Base-by-base conservation (phyloP, 2,113 vertebrate genomes). In the Furnarius figulus region DNA sequence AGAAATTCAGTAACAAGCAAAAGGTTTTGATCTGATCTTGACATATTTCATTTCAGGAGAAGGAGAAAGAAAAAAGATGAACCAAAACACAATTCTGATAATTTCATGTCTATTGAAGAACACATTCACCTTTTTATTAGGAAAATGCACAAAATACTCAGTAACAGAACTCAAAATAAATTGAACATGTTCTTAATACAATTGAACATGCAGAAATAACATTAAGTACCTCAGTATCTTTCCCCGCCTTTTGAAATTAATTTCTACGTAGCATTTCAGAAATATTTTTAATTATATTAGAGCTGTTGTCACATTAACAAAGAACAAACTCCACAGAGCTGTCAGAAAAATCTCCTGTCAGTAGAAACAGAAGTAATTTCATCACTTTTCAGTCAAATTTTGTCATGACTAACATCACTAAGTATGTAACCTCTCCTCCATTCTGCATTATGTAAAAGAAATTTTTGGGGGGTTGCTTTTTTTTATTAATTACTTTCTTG, bases 271-370 rank as follows among this genome's bases (percentile, higher is more conserved):
- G 46, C 23, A 50, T n/a, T 77, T 61, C 39, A 93, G 55, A 88
- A 86, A 83, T 73, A 52, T 90, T 72, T 87, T 93, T 62, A 68
- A 89, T 82, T 94, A 83, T 8, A 50, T 40, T 46, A 90, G 17
- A 83, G 35, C 44, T 71, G 9, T 49, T 94, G 90, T 85, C 85
- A 92, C 28, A 50, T 83, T 80, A 77, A 93, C 59, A 95, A 90
- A 90, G 89, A 84, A 74, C 5, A 56, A 93, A 77, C 55, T 92
- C 55, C 42, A 87, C 9, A n/a, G 5, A 39, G 63, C 55, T 92
- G 89, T 67, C 93, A 95, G 58, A 84, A 77, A 39, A 27, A 7
- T 0, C 18, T 23, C 10, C 2, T 90, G 59, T 66, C 85, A 92
- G 33, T 53, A 23, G 35, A 85, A 95, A 90, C 20, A 95, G 72